Evolutionary conservation across 2,888 invertebrate species (phyloP).

Genomic region (Drosophila gaucha): DNA sequence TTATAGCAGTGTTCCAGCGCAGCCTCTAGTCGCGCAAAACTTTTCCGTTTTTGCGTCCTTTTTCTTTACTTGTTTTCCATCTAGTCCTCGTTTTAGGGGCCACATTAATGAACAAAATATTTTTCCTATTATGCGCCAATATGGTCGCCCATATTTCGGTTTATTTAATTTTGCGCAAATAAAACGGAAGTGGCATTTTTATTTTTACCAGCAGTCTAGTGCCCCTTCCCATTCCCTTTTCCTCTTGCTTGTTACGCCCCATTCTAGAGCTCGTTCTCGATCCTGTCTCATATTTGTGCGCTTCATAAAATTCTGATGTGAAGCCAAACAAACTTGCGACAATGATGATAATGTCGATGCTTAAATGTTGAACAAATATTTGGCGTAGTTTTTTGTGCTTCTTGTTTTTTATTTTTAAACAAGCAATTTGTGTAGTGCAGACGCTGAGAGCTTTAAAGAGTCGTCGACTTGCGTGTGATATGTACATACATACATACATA

Average conservation of each 20-base stretch:
- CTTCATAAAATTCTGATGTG: constrained; percentile 76
- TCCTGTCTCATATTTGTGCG: constrained; percentile 70
- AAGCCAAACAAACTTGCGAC: constrained; percentile 75
- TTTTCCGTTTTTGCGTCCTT: constrained; percentile 7
- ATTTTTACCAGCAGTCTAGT: constrained; percentile 58
- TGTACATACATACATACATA: neutral
- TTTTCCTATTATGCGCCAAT: constrained; percentile 80
- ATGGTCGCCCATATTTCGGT: constrained; percentile 80
- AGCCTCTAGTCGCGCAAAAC: constrained; percentile 17
- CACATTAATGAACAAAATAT: constrained; percentile 80
- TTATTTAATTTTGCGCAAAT: constrained; percentile 82
- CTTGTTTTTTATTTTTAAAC: constrained; percentile 53
- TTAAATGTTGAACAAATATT: constrained; percentile 67
- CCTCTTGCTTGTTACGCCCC: neutral
- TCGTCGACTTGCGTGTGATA: constrained; percentile 23
- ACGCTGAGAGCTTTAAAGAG: constrained; percentile 58
- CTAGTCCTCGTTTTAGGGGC: constrained; percentile 43
- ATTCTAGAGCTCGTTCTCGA: constrained; percentile 30
- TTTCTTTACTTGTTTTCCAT: constrained; percentile 37
- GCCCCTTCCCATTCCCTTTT: neutral
- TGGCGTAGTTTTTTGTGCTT: constrained; percentile 28
- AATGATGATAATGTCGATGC: constrained; percentile 66
- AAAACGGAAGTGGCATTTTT: constrained; percentile 81
- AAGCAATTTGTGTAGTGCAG: constrained; percentile 66
- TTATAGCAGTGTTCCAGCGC: constrained; percentile 13